A percentile compares a stretch with the other conserved stretches of the same genome.
phyloP scores from a whole-genome alignment of 2,797 vertebrate species.

The Syndactyla subalaris region DNA sequence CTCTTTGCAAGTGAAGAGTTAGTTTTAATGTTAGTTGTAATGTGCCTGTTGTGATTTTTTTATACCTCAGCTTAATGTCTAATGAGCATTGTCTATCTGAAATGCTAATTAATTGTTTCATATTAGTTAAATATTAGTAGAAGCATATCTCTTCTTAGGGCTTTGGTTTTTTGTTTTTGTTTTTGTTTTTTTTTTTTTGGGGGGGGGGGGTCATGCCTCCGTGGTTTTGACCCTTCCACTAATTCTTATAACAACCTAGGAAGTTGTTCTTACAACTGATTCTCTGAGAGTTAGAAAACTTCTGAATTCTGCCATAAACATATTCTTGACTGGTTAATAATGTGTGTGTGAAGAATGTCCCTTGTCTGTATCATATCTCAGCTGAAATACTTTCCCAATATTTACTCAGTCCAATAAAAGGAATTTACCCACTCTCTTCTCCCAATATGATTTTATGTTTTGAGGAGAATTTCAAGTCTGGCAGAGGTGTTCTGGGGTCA shows the following conservation, averaged over 20 bases:
- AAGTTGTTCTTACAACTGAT: not conserved
- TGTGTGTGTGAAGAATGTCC: not conserved
- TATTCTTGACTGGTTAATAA: not conserved
- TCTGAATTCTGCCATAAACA: not conserved
- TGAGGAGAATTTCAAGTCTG: not conserved
- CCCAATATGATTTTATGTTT: not conserved
- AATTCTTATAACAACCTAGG: not conserved
- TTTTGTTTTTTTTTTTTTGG: not conserved
- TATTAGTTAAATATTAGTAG: not conserved
- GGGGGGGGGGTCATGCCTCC: not conserved
- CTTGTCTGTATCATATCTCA: not conserved
- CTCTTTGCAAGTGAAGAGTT: not conserved
- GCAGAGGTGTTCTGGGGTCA: not conserved
- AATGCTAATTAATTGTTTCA: constrained; percentile 27
- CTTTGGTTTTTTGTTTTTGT: not conserved
- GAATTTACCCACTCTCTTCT: not conserved
- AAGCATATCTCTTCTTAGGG: not conserved
- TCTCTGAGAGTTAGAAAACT: not conserved
- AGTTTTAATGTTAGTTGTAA: not conserved
- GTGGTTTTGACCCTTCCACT: not conserved
- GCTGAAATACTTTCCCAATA: not conserved
- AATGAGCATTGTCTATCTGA: not conserved
- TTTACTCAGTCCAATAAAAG: not conserved
- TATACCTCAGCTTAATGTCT: not conserved
- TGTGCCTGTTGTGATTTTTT: not conserved